Evolutionary conservation across 2,888 invertebrate species (phyloP).

Genomic region (Ophion costatus): DNA sequence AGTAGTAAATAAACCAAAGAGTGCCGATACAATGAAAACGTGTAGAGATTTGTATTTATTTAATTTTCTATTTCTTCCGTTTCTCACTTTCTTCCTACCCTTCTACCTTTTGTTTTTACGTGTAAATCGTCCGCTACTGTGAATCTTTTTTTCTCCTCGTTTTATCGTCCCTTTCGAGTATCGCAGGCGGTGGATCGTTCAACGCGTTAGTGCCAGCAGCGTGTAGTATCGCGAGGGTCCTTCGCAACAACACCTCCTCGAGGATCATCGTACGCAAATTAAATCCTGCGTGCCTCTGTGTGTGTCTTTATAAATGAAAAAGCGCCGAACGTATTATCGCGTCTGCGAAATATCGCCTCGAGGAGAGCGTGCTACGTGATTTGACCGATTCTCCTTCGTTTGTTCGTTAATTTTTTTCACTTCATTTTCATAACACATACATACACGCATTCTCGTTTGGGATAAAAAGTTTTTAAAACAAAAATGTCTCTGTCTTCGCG

Average conservation of each 20-base stretch:
- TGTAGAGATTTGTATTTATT: conserved; percentile 70
- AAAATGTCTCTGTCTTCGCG: not conserved
- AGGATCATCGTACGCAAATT: not conserved
- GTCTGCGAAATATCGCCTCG: not conserved
- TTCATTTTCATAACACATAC: not conserved
- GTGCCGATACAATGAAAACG: conserved; percentile 78
- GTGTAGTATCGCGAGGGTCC: not conserved
- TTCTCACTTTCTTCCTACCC: conserved; percentile 32
- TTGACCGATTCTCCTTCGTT: not conserved
- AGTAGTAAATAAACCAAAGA: conserved; percentile 43
- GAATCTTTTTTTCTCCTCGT: not conserved
- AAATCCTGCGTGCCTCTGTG: not conserved
- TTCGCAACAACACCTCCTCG: not conserved
- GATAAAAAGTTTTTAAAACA: not conserved
- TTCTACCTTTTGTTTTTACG: conserved; percentile 11
- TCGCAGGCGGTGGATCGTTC: not conserved
- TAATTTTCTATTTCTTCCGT: conserved; percentile 15
- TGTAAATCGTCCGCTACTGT: conserved; percentile 36
- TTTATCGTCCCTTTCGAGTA: conserved; percentile 4
- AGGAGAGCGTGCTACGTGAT: not conserved
- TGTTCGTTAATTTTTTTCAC: not conserved
- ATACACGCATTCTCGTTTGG: not conserved
- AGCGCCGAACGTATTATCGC: not conserved
- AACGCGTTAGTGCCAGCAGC: not conserved
- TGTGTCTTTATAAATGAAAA: not conserved